Evolutionary conservation across 2,888 invertebrate species (phyloP), one percentile per base, ranked within the genome.

Genomic region (Branchellion lobata): DNA sequence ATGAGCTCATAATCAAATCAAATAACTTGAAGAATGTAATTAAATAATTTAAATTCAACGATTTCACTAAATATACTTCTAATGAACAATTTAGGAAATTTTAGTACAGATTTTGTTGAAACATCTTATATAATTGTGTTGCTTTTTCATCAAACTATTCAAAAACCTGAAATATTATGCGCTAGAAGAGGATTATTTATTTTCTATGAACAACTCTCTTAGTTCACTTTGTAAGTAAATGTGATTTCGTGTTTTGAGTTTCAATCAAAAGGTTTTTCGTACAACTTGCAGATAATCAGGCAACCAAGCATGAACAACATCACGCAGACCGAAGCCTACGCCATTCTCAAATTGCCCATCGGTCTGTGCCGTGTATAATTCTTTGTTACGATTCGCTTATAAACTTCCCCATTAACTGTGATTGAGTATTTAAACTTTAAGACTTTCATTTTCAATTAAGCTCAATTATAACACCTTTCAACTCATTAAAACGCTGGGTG

Each of bases 311-410:
- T 79, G 79, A 75, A 74, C 61, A 29, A 75, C 36, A 61, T 81
- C 31, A 71, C 78, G 33, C 71, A 78, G 34, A 78, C 75, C 24
- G 80, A 82, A 61, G 81, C 81, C 21, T 80, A 80, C 69, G 78
- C 78, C 33, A 79, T 82, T 65, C 57, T 82, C 36, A 79, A 82
- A 74, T 47, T 82, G 78, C 81, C 81, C 14, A 69, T 81, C 47
- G 81, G 81, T 82, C 74, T 65, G 29, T 36, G 34, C 29, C 51
- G 53, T 53, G 75, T 53, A 29, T 31, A 14, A 51, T 51, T 75
- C 53, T 75, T 75, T 75, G 73, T 73, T 73, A 36, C 27, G 40
- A 73, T 73, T 73, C 73, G 33, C 65, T 65, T 27, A 11, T 65
- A 65, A 65, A 65, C 3, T 27, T 5, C 21, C 14, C 40, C 5